Evolutionary conservation across 2,113 vertebrate species (phyloP), one percentile per base, ranked within the genome.

Genomic region (Blennius ocellaris): DNA sequence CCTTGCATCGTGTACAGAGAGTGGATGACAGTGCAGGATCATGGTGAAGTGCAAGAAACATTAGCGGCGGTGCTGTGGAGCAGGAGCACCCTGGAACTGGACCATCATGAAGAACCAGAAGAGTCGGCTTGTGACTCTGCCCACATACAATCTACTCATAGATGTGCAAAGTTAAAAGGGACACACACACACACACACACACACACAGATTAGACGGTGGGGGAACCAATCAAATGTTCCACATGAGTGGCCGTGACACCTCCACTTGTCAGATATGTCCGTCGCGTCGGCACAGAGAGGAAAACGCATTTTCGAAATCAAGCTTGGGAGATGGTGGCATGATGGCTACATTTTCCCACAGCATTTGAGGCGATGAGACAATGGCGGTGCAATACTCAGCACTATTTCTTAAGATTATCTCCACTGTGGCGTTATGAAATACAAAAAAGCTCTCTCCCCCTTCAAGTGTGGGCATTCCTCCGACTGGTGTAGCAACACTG

Each of bases 371-470:
- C 5, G 38, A 84, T 75, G 71, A 87, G 65, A 88, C 81, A 84
- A 88, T 73, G 82, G 78, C 80, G 47, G 66, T 53, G 67, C 74
- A 83, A 64, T 83, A 77, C 76, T 87, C 87, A 84, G 87, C 87
- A 83, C 69, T 85, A 78, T 89, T 88, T 86, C n/a, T 80, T 78
- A 82, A 83, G 81, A 90, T 80, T 11, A 73, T 82, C 72, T 75
- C 59, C 39, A 55, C 21, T 6, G 60, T 58, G 64, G 47, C 68
- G 72, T 84, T 83, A 76, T 78, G 81, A 89, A 85, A 86, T 70
- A 58, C 50, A 49, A 30, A 49, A 49, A 17, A 57, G 72, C 63
- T 64, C 52, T 38, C 76, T 75, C 76, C 50, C n/a, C 17, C n/a
- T 11, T 38, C 9, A 55, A 69, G 63, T 8, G 14, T 63, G 44